Evolutionary conservation across 2,888 invertebrate genomes (phyloP), one percentile per base, ranked within the genome.

Genomic region (Clepsis dumicolana): DNA sequence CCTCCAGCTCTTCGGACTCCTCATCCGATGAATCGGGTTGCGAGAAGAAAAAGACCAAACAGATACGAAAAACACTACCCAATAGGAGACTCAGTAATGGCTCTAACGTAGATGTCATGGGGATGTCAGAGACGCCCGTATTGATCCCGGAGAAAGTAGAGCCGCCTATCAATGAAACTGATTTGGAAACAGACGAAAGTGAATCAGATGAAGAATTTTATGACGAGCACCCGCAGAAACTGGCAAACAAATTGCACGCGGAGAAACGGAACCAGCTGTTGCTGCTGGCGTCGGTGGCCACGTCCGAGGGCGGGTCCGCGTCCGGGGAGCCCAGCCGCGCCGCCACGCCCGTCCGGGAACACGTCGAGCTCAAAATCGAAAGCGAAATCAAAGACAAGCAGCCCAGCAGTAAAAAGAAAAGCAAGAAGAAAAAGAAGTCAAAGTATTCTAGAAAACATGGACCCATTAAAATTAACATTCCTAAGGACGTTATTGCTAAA

Each of bases 141-240:
- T 79, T 93, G 70, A 82, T 94, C 21, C 91, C 93, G 38, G 92
- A 93, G 76, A 91, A 94, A 75, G 81, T 90, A 0, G 96, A 96
- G 75, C 94, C 95, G 0, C 90, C 95, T 0, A 95, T 97, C 71
- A 94, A 95, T 38, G 98, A 98, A 88, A 96, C 97, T 0, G 98
- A 98, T 87, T 93, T 98, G 61, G 97, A 97, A 76, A 98, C 98
- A 0, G 96, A 96, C 16, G 96, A 97, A 85, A 96, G 97, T 59
- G 97, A 97, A 73, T 97, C 97, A 0, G 97, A 97, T 84, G 97
- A 97, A 89, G 97, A 97, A 76, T 97, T 97, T 86, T 98, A 97
- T 82, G 97, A 98, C 82, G 95, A 97, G 77, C 95, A 97, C 85
- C 97, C 97, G 0, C 97, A 97, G 77, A 94, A 94, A 78, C 85